phyloP scores from a whole-genome alignment of 2,888 invertebrate species.

The Phlogophora meticulosa region DNA sequence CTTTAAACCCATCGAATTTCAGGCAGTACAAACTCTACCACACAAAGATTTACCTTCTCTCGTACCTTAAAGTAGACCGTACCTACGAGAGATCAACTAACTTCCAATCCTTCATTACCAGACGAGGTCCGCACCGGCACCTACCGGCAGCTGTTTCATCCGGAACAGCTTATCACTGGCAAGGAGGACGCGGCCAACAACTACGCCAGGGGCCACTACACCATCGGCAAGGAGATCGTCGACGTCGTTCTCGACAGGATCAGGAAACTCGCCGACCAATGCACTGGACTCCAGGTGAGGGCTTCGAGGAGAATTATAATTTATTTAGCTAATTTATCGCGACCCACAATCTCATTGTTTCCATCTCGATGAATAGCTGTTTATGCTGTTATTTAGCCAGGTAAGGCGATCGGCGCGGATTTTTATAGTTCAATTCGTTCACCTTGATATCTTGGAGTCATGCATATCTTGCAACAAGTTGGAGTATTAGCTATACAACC shows the following conservation, averaged over 20 bases:
- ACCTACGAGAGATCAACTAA: background rate
- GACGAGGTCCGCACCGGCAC: conserved; percentile 96
- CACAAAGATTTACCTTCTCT: too few species aligned
- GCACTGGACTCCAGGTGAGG: conserved; percentile 94
- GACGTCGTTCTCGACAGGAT: conserved; percentile 96
- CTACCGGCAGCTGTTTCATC: conserved; percentile 96
- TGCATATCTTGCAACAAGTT: too few species aligned
- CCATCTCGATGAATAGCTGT: background rate
- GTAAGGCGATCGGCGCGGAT: too few species aligned
- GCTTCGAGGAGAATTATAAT: background rate
- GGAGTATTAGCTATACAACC: too few species aligned
- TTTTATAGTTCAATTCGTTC: too few species aligned
- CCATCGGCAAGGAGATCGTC: conserved; percentile 97
- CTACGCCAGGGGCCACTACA: conserved; percentile 98
- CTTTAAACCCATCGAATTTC: background rate
- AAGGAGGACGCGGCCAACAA: conserved; percentile 98
- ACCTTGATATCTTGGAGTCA: too few species aligned
- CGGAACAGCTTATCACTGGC: conserved; percentile 97
- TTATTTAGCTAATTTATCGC: background rate
- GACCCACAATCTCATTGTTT: background rate
- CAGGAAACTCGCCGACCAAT: conserved; percentile 96
- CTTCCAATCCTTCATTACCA: conserved; percentile 68
- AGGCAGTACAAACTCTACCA: too few species aligned
- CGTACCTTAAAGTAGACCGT: too few species aligned
- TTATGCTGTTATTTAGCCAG: too few species aligned